Evolutionary conservation across 2,113 vertebrate species (phyloP).

Genomic region (Cervus canadensis): DNA sequence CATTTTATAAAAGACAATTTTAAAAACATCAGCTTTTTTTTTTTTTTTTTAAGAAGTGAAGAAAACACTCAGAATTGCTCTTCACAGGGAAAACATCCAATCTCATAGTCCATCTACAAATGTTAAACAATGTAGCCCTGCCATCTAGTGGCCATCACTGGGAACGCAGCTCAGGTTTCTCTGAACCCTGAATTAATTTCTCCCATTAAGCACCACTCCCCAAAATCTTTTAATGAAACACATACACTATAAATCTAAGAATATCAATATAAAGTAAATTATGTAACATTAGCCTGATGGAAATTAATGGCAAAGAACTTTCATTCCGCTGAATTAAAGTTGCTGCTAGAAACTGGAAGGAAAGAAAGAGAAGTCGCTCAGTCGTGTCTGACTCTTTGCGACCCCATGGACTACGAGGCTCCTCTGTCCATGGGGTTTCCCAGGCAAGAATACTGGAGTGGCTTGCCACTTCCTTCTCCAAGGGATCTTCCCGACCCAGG

Average conservation of each 20-base stretch:
- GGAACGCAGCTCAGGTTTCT: background rate
- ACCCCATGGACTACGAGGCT: background rate
- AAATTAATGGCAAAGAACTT: background rate
- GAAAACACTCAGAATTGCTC: background rate
- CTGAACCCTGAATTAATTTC: background rate
- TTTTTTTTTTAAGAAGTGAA: background rate
- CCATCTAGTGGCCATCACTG: slow-evolving; percentile 74
- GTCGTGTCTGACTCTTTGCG: fast-evolving
- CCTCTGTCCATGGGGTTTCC: background rate
- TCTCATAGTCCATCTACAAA: background rate
- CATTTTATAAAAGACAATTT: background rate
- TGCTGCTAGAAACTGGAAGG: background rate
- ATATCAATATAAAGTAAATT: background rate
- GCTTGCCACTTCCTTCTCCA: background rate
- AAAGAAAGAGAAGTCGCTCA: background rate
- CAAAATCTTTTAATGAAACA: background rate
- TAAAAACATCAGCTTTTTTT: background rate
- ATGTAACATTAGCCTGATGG: fast-evolving
- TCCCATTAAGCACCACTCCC: background rate
- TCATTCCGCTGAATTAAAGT: background rate
- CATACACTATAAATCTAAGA: background rate
- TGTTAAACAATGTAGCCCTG: slow-evolving; percentile 50
- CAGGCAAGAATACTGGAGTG: background rate
- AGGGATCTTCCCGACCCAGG: background rate
- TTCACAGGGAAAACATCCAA: background rate